These are phyloP conservation scores for Poeciliopsis gracilis DNA, from an alignment of 2,797 vertebrate species.

Conservation along the genomic window DNA sequence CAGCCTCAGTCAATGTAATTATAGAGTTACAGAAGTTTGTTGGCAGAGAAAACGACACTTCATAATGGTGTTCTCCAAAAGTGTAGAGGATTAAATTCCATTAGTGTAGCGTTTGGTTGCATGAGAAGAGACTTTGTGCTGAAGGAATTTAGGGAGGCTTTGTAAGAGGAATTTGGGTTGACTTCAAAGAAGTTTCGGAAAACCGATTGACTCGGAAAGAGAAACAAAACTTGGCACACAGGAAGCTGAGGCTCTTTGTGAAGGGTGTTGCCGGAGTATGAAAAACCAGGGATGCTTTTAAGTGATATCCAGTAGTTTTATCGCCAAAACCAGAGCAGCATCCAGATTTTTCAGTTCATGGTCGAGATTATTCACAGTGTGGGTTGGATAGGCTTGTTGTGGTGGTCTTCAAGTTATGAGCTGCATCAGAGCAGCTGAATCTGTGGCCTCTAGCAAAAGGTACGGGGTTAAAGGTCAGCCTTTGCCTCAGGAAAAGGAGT, in stretches of 20 bases:
- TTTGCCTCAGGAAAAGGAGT: not conserved
- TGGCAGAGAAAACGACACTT: not conserved
- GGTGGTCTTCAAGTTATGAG: not conserved
- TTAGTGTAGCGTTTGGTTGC: not conserved
- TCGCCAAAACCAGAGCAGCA: not conserved
- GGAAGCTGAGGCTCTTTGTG: not conserved
- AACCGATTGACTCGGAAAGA: not conserved
- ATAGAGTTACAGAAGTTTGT: not conserved
- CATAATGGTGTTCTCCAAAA: not conserved
- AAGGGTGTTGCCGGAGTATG: not conserved
- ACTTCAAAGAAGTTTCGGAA: not conserved
- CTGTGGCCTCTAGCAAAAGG: not conserved
- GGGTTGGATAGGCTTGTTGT: not conserved
- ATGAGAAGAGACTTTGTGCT: not conserved
- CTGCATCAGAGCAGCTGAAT: not conserved
- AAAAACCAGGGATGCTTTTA: not conserved
- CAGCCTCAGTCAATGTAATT: not conserved
- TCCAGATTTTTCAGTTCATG: not conserved
- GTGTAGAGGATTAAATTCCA: not conserved
- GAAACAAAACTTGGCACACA: not conserved
- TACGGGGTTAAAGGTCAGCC: not conserved
- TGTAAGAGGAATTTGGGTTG: not conserved
- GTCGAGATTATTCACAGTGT: not conserved
- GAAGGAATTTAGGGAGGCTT: not conserved
- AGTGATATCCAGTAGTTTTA: not conserved